Conservation (phyloP, 2,113 vertebrate species). For the Pelmatolapia mariae region DNA sequence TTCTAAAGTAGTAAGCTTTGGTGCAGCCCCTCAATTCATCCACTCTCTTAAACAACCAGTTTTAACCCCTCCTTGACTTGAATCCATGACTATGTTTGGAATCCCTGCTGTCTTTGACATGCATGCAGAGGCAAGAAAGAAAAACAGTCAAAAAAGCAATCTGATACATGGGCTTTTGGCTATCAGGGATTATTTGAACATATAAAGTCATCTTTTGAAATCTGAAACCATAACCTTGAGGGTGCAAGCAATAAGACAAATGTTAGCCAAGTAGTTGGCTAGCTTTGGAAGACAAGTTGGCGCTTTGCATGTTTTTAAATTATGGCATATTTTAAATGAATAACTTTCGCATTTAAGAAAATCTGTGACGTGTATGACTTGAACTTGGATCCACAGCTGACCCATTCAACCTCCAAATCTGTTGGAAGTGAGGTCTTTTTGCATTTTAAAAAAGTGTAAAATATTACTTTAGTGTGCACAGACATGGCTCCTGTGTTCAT, state of each 20-base stretch:
- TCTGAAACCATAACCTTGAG: not conserved
- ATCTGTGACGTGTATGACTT: not conserved
- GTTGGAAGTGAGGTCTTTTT: not conserved
- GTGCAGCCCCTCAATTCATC: not conserved
- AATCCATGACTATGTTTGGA: not conserved
- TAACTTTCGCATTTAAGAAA: not conserved
- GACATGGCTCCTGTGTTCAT: not conserved
- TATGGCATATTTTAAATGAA: not conserved
- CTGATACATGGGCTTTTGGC: not conserved
- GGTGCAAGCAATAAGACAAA: not conserved
- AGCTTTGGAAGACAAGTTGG: not conserved
- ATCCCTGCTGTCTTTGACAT: not conserved
- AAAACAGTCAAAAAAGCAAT: not conserved
- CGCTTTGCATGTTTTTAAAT: not conserved
- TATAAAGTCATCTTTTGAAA: not conserved
- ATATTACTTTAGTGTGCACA: not conserved
- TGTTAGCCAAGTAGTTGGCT: not conserved
- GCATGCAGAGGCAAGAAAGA: not conserved
- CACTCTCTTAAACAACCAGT: too few species aligned
- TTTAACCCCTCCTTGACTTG: not conserved
- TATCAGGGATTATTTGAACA: not conserved
- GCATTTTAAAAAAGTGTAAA: not conserved
- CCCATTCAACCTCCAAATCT: not conserved
- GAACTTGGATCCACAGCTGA: not conserved
- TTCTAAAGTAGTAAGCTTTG: not conserved